phyloP scores from a whole-genome alignment of 1,140 invertebrate genomes.

The Pogonognathellus flavescens region DNA sequence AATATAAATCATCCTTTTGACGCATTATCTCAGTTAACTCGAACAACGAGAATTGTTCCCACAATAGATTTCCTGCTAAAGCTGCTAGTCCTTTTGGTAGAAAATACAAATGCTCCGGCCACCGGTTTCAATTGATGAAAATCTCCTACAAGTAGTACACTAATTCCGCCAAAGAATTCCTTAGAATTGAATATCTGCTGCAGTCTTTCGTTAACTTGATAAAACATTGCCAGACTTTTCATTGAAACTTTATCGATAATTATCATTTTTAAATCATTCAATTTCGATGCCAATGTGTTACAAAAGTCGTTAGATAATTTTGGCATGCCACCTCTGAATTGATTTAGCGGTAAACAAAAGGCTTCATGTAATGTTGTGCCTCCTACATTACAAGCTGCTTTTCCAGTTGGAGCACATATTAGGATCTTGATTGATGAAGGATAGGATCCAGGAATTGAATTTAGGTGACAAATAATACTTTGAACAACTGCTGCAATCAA shows the following conservation, averaged over 20 bases:
- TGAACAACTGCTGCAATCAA: slow-evolving; percentile 53
- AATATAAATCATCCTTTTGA: slow-evolving; percentile 49
- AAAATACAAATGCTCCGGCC: background rate
- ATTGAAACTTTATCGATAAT: slow-evolving; percentile 71
- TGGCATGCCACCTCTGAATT: slow-evolving; percentile 31
- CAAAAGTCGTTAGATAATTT: background rate
- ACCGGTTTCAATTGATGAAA: slow-evolving; percentile 67
- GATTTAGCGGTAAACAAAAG: slow-evolving; percentile 68
- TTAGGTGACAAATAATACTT: background rate
- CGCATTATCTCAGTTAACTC: slow-evolving; percentile 58
- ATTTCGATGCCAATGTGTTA: background rate
- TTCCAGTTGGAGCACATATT: slow-evolving; percentile 68
- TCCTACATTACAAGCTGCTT: slow-evolving; percentile 69
- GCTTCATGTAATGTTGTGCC: slow-evolving; percentile 60
- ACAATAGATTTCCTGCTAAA: slow-evolving; percentile 28
- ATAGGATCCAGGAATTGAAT: background rate
- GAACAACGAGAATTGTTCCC: slow-evolving; percentile 46
- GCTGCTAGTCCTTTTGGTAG: background rate
- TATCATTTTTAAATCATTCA: slow-evolving; percentile 66
- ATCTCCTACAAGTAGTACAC: slow-evolving; percentile 66
- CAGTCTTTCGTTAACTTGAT: slow-evolving; percentile 67
- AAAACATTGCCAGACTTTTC: slow-evolving; percentile 67
- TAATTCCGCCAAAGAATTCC: slow-evolving; percentile 65
- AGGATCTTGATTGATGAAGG: slow-evolving; percentile 61
- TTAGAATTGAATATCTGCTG: slow-evolving; percentile 68